Percentiles rank a stretch among this genome's conserved stretches.
Conservation (phyloP, 1,140 invertebrate genomes). For the Rhagoletis pomonella region DNA sequence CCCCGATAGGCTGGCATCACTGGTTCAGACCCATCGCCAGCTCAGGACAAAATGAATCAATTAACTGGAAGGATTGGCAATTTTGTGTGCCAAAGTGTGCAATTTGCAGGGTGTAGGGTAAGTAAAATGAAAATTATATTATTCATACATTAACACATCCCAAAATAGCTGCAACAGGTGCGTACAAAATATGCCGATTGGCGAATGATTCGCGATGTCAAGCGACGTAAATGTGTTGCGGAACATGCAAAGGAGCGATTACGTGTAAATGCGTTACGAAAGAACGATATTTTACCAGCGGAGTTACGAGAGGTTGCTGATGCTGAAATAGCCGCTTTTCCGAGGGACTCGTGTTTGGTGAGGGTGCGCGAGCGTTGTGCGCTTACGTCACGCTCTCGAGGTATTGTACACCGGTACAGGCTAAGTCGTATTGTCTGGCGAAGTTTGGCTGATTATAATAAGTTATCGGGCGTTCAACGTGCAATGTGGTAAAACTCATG, state of each 20-base stretch:
- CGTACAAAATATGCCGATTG: slow-evolving; percentile 84
- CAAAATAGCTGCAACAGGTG: slow-evolving; percentile 78
- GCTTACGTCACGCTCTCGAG: slow-evolving; percentile 84
- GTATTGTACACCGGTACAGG: slow-evolving; percentile 84
- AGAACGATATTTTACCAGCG: slow-evolving; percentile 86
- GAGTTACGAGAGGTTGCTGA: slow-evolving; percentile 86
- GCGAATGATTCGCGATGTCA: slow-evolving; percentile 88
- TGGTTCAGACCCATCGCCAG: too few species aligned
- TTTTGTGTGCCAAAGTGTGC: slow-evolving; percentile 66
- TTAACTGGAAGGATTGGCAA: slow-evolving; percentile 61
- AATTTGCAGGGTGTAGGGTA: slow-evolving; percentile 70
- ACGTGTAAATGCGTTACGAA: slow-evolving; percentile 84
- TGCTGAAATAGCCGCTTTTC: slow-evolving; percentile 84
- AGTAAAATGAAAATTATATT: slow-evolving; percentile 55
- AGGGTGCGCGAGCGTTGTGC: slow-evolving; percentile 84
- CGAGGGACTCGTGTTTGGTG: slow-evolving; percentile 81
- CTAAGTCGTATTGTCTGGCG: slow-evolving; percentile 92
- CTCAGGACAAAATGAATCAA: slow-evolving; percentile 64
- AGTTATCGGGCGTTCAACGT: slow-evolving; percentile 89
- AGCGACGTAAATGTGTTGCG: slow-evolving; percentile 82
- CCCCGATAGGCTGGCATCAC: too few species aligned
- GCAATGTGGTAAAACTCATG: slow-evolving; percentile 83
- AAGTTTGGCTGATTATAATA: slow-evolving; percentile 92
- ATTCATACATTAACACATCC: background rate
- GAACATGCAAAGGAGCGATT: slow-evolving; percentile 83